phyloP scores from a whole-genome alignment of 2,113 vertebrate genomes.

The Pardalotus punctatus region DNA sequence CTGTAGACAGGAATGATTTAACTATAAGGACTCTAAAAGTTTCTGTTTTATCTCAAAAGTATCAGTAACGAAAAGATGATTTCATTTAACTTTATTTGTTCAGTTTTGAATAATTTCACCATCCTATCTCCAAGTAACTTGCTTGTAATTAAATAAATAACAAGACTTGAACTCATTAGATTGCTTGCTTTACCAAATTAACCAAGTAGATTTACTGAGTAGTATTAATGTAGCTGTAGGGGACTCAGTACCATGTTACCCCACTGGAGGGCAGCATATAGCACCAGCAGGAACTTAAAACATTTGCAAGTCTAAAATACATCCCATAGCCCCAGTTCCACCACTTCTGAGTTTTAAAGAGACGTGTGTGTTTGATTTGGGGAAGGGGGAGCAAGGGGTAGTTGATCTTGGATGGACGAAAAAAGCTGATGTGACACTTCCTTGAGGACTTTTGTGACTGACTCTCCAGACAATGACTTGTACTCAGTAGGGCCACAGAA shows the following conservation, averaged over 20 bases:
- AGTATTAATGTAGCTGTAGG: neutral
- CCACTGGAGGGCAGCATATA: neutral
- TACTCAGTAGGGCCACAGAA: neutral
- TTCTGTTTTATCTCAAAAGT: neutral
- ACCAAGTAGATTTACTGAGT: neutral
- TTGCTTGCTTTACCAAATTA: neutral
- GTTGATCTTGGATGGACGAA: neutral
- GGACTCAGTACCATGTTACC: neutral
- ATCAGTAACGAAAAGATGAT: neutral
- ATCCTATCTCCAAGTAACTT: neutral
- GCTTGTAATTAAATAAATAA: neutral
- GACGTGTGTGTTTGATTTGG: neutral
- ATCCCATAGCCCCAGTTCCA: neutral
- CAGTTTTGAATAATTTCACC: neutral
- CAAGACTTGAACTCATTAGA: neutral
- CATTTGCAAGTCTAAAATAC: neutral
- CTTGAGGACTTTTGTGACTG: neutral
- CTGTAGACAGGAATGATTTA: neutral
- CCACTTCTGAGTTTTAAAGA: neutral
- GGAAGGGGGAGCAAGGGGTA: neutral
- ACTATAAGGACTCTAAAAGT: neutral
- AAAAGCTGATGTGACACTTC: neutral
- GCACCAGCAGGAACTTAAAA: neutral
- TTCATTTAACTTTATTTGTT: neutral
- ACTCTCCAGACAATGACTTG: neutral